Base-by-base conservation (phyloP, 2,113 vertebrate species). In the Proteles cristata region DNA sequence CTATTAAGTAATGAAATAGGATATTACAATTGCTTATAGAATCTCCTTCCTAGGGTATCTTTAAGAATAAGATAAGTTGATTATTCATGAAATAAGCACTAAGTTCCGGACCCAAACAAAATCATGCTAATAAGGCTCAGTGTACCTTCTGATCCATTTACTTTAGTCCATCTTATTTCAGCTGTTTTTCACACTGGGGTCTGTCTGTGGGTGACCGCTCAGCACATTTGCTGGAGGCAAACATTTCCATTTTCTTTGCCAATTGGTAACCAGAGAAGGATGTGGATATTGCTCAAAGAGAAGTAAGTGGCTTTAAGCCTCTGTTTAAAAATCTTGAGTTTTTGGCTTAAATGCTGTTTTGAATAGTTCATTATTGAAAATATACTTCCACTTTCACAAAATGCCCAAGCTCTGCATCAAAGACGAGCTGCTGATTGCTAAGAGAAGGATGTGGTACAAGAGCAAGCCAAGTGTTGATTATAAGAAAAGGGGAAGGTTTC, bases 361-460 rank as follows among this genome's bases (percentile, higher is more conserved):
- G 90, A 96, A 96, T 90, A 97, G 93, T 96, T 97, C 90, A 68
- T 97, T 97, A 90, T 79, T 23, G 71, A 94, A 96, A 92, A 94
- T 93, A 97, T 63, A 97, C 90, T 97, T 97, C 68, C 90, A 63
- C 91, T 94, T 93, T 96, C 90, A 92, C 92, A 92, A 95, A 94
- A 92, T 55, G 68, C 65, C 19, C 25, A 55, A 90, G 43, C 17
- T 81, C 65, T 85, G 31, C 87, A 73, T 97, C 87, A 96, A 97
- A 97, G 69, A 80, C 83, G 84, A 73, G 79, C 39, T 93, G 90
- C 90, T 76, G 92, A 89, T 74, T 96, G 74, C 76, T 94, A 35
- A 66, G 68, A 74, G 58, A 87, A 90, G 93, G 79, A 55, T 35
- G 73, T 81, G 55, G 74, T 39, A 19, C 33, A 73, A 69, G 79